Evolutionary conservation across 2,113 vertebrate species (phyloP).

Genomic region (Oxygymnocypris stewartii): DNA sequence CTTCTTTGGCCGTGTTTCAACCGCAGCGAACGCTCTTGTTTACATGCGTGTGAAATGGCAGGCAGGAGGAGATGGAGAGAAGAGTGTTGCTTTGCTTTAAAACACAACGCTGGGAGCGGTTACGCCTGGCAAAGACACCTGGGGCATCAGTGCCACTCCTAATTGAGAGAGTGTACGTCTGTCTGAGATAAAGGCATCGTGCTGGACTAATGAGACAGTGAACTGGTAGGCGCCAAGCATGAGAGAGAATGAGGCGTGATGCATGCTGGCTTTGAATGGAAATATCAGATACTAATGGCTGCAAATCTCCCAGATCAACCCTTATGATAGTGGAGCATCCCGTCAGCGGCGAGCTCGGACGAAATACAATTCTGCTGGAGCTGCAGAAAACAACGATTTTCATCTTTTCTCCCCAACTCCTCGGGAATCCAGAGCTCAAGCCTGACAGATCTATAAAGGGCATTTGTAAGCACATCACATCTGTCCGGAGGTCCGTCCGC

Average conservation of each 20-base stretch:
- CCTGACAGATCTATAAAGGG: conserved; percentile 30
- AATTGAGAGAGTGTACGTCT: conserved; percentile 67
- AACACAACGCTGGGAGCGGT: conserved; percentile 12
- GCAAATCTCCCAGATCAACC: conserved; percentile 32
- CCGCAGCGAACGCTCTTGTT: conserved; percentile 32
- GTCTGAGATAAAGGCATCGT: conserved; percentile 62
- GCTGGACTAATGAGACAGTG: conserved; percentile 56
- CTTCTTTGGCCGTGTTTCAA: conserved; percentile 49
- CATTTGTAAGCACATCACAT: conserved; percentile 32
- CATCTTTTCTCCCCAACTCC: conserved; percentile 24
- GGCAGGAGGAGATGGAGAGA: neutral
- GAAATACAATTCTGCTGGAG: conserved; percentile 20
- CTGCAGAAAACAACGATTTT: conserved; percentile 39
- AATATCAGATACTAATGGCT: conserved; percentile 34
- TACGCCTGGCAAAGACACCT: conserved; percentile 33
- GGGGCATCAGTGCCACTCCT: conserved; percentile 49
- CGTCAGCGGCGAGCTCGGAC: neutral
- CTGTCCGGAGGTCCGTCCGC: neutral
- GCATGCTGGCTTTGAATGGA: conserved; percentile 33
- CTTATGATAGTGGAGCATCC: conserved; percentile 17
- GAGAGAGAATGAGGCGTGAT: neutral
- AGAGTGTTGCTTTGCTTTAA: conserved; percentile 5
- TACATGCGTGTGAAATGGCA: conserved; percentile 32
- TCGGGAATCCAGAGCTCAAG: conserved; percentile 30
- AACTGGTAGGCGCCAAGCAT: conserved; percentile 5